A percentile compares a stretch with the other conserved stretches of the same genome.
phyloP scores from a whole-genome alignment of 2,797 vertebrate species.

The Nasua narica region DNA sequence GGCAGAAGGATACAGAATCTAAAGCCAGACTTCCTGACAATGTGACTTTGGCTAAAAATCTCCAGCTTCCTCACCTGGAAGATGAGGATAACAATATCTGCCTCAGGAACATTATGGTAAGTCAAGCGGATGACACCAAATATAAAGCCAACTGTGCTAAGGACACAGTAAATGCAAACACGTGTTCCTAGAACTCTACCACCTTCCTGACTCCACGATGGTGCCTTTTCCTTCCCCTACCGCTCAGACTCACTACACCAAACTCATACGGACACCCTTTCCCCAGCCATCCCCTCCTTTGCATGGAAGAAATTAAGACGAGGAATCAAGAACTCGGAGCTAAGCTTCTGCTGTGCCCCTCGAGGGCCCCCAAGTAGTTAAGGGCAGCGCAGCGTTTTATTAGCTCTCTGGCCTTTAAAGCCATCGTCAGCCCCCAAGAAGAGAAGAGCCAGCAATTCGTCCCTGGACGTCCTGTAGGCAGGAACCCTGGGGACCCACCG shows the following conservation, averaged over 20 bases:
- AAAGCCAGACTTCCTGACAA: not conserved
- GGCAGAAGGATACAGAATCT: not conserved
- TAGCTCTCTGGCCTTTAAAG: not conserved
- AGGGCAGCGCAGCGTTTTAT: not conserved
- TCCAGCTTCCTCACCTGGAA: not conserved
- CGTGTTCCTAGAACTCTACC: no score
- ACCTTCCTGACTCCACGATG: not conserved
- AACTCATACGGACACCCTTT: no score
- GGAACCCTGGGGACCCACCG: not conserved
- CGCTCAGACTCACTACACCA: accelerated
- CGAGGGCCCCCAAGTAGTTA: not conserved
- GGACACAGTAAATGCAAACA: not conserved
- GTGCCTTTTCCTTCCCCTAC: accelerated
- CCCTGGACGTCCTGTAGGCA: accelerated
- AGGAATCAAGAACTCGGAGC: accelerated
- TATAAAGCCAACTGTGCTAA: not conserved
- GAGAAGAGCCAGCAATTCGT: accelerated
- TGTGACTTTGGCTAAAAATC: not conserved
- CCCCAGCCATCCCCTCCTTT: not conserved
- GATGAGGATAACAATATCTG: not conserved
- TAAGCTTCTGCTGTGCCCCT: not conserved
- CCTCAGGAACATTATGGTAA: not conserved
- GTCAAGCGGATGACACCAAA: not conserved
- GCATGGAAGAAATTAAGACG: accelerated
- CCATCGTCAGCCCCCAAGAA: not conserved